Base-by-base conservation (phyloP, 1,140 invertebrate species). In the Hyposmocoma kahamanoa region DNA sequence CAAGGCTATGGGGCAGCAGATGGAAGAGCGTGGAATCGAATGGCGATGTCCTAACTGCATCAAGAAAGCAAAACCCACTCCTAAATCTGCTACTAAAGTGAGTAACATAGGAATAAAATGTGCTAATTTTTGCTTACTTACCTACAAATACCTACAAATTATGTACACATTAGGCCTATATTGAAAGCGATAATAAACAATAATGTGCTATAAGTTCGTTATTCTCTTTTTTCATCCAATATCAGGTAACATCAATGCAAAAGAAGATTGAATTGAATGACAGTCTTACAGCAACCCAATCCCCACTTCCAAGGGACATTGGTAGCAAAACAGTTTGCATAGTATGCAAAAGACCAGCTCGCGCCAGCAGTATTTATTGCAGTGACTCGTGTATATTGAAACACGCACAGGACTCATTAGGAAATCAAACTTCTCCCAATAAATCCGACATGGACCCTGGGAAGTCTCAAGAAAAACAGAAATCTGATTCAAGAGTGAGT, bases 1-100 rank as follows among this genome's bases (percentile, higher is more conserved):
- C 11, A 96, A 96, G 87, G 91, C 91, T 1, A 94, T 96, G 92
- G 92, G 95, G 11, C 90, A 94, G 67, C 92, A 95, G 79, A 97
- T 98, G 94, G 97, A 98, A 77, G 89, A 93, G 38, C 90, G 94
- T 54, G 93, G 95, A 2, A 90, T 93, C 51, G 95, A 97, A 64
- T 98, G 97, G 95, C 91, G 92, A 47, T 98, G 97, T 86, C 93
- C 96, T 0, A 93, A 93, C 62, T 98, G 96, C 77, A 62, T 87
- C 19, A 93, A 91, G 62, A 91, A 91, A 74, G 87, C 90, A 71
- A 75, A 84, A 47, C 41, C 54, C 10, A 26, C 48, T 24, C 18
- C 55, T 18, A 74, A 69, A 57, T 51, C 46, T 38, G 11, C 17
- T 3, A 46, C 49, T 22, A 75, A 84, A 59, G 79, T 81, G 66